phyloP scores from a whole-genome alignment of 2,888 invertebrate genomes.

The Cephus spinipes region DNA sequence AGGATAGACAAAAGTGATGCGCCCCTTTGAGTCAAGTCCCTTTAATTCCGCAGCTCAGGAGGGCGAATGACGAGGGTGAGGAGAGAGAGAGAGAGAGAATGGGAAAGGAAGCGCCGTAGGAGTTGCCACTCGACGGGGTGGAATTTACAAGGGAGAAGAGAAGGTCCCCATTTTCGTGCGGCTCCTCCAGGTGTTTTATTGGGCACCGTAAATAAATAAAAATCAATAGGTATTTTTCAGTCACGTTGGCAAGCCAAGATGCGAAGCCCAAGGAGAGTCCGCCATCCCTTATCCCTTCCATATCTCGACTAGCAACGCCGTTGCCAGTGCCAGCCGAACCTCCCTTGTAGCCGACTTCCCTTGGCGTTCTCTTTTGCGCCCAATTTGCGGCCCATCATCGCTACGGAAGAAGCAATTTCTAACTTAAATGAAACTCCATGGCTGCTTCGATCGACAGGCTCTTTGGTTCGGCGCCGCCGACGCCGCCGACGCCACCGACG shows the following conservation, averaged over 20 bases:
- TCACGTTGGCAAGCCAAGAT: conserved; percentile 13
- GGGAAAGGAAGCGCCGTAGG: not conserved
- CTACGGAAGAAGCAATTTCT: conserved; percentile 68
- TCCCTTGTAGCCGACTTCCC: not conserved
- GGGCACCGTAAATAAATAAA: conserved; percentile 31
- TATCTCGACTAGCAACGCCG: too few species aligned
- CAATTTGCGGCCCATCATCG: conserved; percentile 67
- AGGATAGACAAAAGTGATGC: too few species aligned
- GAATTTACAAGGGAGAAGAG: too few species aligned
- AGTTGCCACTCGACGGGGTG: not conserved
- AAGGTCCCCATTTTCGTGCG: too few species aligned
- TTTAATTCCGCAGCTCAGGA: too few species aligned
- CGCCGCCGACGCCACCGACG: too few species aligned
- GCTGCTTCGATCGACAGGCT: conserved; percentile 2
- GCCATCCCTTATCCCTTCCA: too few species aligned
- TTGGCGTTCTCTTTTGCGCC: conserved; percentile 55
- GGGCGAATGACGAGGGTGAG: conserved; percentile 8
- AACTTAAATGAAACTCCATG: conserved; percentile 65
- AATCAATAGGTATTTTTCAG: conserved; percentile 36
- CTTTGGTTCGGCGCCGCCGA: not conserved
- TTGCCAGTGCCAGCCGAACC: too few species aligned
- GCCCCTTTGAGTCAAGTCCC: too few species aligned
- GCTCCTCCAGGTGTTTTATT: not conserved
- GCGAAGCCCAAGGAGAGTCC: too few species aligned
- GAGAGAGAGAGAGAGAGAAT: not conserved